These are phyloP conservation scores for Cataglyphis livida DNA, from an alignment of 2,888 invertebrate genomes.

Conservation along the genomic window DNA sequence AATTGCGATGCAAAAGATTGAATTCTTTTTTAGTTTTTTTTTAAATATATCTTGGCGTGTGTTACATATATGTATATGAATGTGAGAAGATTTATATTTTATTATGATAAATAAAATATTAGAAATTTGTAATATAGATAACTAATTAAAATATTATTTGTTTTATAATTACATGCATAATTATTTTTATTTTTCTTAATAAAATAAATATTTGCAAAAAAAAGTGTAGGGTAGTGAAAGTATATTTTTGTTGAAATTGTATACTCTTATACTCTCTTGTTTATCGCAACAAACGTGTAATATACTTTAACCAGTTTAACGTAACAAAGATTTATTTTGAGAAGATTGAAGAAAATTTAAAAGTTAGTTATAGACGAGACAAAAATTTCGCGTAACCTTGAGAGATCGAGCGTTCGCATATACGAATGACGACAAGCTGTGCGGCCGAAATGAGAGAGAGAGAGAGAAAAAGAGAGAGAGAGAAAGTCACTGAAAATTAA, in stretches of 20 bases:
- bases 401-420: slow-evolving; percentile 31
- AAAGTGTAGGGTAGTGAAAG: neutral
- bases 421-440: slow-evolving; percentile 3
- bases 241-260: neutral
- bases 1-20: neutral
- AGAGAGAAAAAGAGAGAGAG: slow-evolving; percentile 45
- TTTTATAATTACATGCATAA: neutral
- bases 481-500: slow-evolving; percentile 72
- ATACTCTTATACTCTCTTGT: neutral
- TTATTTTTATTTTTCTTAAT: neutral
- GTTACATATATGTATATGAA: too few relatives aligned
- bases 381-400: slow-evolving; percentile 55
- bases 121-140: neutral
- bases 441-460: neutral
- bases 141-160: neutral
- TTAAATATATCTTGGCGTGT: neutral
- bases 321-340: slow-evolving; percentile 8
- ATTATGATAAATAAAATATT: neutral
- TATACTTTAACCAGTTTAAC: slow-evolving; percentile 9
- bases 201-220: slow-evolving; percentile 1
- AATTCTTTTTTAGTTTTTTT: neutral
- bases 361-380: slow-evolving; percentile 36
- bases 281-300: neutral
- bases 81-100: neutral
- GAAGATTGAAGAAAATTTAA: slow-evolving; percentile 33